Evolutionary conservation across 2,113 vertebrate species (phyloP).

Genomic region (Tricholaema leucomelas): DNA sequence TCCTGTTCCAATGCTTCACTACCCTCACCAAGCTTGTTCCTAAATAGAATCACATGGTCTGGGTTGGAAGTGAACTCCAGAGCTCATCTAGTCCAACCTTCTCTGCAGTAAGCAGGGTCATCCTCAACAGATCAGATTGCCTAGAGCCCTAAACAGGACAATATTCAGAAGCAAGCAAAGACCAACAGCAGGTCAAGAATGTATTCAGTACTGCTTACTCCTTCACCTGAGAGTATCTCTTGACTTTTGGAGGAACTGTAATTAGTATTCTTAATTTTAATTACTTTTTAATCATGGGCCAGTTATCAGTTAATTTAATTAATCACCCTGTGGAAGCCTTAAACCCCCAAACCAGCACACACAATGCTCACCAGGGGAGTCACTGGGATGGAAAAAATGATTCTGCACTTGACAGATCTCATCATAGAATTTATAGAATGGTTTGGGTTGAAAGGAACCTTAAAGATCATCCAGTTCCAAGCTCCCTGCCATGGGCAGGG

Average conservation of each 20-base stretch:
- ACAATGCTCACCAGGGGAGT: background rate
- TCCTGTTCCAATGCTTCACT: no score
- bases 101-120: no score
- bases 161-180: background rate
- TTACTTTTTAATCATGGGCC: background rate
- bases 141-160: accelerated
- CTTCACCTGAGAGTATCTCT: background rate
- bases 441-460: no score
- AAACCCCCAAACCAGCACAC: background rate
- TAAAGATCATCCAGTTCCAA: no score
- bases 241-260: background rate
- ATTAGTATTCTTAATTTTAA: background rate
- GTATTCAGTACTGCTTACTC: background rate
- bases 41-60: no score
- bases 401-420: background rate
- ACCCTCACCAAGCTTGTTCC: no score
- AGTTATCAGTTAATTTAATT: background rate
- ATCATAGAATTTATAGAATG: no score
- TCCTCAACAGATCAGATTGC: background rate
- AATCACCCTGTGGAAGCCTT: background rate
- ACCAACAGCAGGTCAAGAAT: background rate
- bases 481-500: no score
- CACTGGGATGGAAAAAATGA: background rate
- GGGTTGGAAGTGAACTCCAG: no score
- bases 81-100: no score